Evolutionary conservation across 1,140 invertebrate genomes (phyloP).

Genomic region (Episyrphus balteatus): DNA sequence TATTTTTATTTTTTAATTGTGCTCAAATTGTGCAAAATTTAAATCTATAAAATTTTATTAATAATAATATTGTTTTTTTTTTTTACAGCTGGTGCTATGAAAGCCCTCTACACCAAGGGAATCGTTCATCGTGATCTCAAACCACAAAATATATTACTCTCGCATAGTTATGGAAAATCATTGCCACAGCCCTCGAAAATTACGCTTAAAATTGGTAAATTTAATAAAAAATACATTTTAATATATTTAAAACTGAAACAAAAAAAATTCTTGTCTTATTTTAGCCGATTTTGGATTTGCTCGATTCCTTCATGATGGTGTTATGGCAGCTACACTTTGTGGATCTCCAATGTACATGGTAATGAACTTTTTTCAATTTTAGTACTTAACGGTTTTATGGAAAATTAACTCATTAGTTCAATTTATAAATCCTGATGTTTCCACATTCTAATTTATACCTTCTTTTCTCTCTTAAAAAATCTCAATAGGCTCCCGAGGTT

Average conservation of each 20-base stretch:
- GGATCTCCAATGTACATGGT: conserved; percentile 99
- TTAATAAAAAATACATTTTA: background rate
- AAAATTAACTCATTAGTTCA: too few relatives aligned
- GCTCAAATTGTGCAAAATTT: too few relatives aligned
- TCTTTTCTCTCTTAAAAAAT: background rate
- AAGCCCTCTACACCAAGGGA: conserved; percentile 89
- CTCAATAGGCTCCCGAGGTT: conserved; percentile 83
- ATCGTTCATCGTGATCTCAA: conserved; percentile 98
- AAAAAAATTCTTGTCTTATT: conserved; percentile 2
- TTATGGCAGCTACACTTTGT: conserved; percentile 98
- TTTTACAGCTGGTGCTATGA: conserved; percentile 82
- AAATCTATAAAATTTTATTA: too few relatives aligned
- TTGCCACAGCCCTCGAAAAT: conserved; percentile 86
- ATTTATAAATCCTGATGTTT: too few relatives aligned
- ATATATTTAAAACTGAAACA: background rate
- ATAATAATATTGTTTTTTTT: background rate
- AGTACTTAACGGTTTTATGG: too few relatives aligned
- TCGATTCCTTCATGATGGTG: conserved; percentile 93
- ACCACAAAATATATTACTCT: conserved; percentile 91
- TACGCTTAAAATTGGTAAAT: conserved; percentile 70
- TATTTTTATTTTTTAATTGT: too few relatives aligned
- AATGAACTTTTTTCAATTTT: background rate
- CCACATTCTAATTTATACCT: background rate
- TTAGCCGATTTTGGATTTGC: conserved; percentile 98
- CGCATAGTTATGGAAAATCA: conserved; percentile 63